Percentiles rank a stretch among this genome's conserved stretches.
phyloP scores from a whole-genome alignment of 2,888 invertebrate genomes.

The Oxyscelio sp. region DNA sequence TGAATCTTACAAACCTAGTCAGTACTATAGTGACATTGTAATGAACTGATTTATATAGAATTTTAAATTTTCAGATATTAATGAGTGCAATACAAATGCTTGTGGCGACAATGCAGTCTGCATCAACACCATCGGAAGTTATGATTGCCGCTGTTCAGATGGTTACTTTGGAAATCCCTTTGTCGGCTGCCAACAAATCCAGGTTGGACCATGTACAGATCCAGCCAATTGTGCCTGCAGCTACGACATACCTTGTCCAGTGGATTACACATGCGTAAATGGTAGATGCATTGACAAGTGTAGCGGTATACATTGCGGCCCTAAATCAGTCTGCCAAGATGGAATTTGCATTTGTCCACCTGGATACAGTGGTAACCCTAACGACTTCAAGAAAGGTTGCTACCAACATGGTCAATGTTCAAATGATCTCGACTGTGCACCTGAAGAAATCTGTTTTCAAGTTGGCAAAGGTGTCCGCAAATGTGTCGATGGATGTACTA shows the following conservation, averaged over 20 bases:
- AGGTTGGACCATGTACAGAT: conserved; percentile 92
- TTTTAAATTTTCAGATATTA: conserved; percentile 90
- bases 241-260: conserved; percentile 92
- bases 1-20: no score
- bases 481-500: conserved; percentile 96
- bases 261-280: conserved; percentile 93
- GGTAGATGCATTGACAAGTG: conserved; percentile 94
- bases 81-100: conserved; percentile 94
- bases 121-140: conserved; percentile 96
- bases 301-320: conserved; percentile 93
- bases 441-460: conserved; percentile 96
- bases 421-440: conserved; percentile 94
- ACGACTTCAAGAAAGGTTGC: conserved; percentile 92
- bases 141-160: conserved; percentile 96
- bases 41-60: no score
- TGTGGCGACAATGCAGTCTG: conserved; percentile 96
- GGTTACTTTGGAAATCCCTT: conserved; percentile 96
- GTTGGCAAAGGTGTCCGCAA: conserved; percentile 93
- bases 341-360: conserved; percentile 94
- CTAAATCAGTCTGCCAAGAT: conserved; percentile 94
- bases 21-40: no score
- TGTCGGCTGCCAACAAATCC: conserved; percentile 92
- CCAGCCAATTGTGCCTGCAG: conserved; percentile 92
- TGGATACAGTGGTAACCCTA: conserved; percentile 93
- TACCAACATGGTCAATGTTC: conserved; percentile 93